Evolutionary conservation across 23 tunicate genomes (phyloP).

Genomic region (Corella eumyota): DNA sequence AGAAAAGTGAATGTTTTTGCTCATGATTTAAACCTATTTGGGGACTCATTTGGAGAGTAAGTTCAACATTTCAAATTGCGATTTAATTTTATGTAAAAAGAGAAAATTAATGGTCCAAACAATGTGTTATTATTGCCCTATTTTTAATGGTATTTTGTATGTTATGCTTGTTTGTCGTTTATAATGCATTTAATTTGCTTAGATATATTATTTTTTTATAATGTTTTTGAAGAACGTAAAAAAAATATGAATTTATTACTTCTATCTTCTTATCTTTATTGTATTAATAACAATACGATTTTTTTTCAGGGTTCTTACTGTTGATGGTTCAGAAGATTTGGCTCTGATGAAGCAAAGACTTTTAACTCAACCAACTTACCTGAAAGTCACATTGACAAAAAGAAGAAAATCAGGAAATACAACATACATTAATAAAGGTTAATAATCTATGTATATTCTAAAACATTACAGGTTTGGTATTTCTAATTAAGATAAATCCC

Average conservation of each 20-base stretch:
- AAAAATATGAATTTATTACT: no score
- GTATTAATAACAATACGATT: no score
- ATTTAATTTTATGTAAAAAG: no score
- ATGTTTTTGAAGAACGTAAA: no score
- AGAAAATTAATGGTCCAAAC: no score
- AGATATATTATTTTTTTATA: no score
- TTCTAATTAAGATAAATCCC: background rate
- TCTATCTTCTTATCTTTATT: no score
- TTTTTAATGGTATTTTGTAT: no score
- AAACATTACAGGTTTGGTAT: background rate
- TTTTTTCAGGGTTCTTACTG: conserved; percentile 30
- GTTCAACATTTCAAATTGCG: no score
- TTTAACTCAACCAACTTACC: conserved; percentile 52
- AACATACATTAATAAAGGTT: conserved; percentile 66
- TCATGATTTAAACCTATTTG: conserved; percentile 49
- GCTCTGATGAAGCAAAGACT: conserved; percentile 36
- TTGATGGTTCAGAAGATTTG: conserved; percentile 44
- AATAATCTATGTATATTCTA: background rate
- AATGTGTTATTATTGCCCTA: no score
- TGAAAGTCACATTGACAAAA: conserved; percentile 48
- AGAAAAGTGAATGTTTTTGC: conserved; percentile 72
- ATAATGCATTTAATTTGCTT: no score
- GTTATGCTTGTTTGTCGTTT: no score
- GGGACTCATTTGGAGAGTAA: conserved; percentile 64
- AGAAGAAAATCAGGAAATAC: conserved; percentile 55